Evolutionary conservation across 1,140 invertebrate genomes (phyloP).

Genomic region (Drosophila nannoptera): DNA sequence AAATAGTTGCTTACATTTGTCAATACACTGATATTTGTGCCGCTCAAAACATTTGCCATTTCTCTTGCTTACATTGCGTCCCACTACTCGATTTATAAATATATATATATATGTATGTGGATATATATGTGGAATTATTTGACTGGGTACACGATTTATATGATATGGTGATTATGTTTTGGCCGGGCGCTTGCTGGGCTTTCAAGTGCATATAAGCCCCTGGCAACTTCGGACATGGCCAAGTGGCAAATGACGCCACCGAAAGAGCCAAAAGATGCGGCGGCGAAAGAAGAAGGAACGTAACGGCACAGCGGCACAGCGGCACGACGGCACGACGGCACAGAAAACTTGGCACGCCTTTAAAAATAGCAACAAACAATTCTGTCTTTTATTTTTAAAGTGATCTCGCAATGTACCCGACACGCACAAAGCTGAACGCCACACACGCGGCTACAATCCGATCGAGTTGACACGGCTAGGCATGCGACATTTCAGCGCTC

Average conservation of each 20-base stretch:
- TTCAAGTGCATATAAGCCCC: conserved; percentile 58
- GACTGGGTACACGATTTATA: neutral
- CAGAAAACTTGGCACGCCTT: conserved; percentile 67
- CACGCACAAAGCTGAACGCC: conserved; percentile 42
- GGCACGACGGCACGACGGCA: no score
- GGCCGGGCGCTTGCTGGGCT: conserved; percentile 21
- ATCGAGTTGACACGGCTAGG: conserved; percentile 15
- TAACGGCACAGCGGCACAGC: conserved; percentile 12
- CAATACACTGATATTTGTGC: conserved; percentile 65
- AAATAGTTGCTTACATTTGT: conserved; percentile 62
- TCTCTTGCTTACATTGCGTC: conserved; percentile 66
- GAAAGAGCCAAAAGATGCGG: conserved; percentile 32
- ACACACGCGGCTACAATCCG: conserved; percentile 32
- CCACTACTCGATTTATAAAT: conserved; percentile 33
- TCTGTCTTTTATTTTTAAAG: conserved; percentile 74
- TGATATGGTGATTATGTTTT: conserved; percentile 42
- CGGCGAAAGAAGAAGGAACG: conserved; percentile 40
- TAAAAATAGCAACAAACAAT: conserved; percentile 78
- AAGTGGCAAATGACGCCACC: conserved; percentile 47
- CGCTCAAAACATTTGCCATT: conserved; percentile 68
- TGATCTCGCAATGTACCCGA: conserved; percentile 56
- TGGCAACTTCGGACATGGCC: conserved; percentile 44
- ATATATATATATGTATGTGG: conserved; percentile 16
- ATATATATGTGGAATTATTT: neutral
- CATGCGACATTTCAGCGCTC: conserved; percentile 16